These are phyloP conservation scores for Myotis findleyi DNA, from an alignment of 2,797 vertebrate species.

Conservation along the genomic window DNA sequence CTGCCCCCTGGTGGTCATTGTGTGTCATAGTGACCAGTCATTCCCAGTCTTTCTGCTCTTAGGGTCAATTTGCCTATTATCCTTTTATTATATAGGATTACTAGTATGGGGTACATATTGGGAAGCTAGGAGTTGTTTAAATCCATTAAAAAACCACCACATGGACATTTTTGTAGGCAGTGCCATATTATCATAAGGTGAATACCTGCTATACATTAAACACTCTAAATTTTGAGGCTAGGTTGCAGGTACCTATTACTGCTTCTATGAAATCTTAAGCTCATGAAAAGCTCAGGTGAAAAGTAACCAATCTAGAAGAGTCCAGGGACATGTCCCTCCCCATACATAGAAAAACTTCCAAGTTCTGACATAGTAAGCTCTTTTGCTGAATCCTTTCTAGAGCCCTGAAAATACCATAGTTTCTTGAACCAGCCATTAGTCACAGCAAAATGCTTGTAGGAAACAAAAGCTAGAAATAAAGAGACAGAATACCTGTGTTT, in stretches of 20 bases:
- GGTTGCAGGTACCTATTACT: background rate
- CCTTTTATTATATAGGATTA: no score
- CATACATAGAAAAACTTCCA: background rate
- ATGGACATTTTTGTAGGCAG: background rate
- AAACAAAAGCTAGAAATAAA: slow-evolving; percentile 37
- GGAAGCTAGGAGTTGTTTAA: background rate
- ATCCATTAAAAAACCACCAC: background rate
- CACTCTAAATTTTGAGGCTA: background rate
- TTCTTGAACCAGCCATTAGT: background rate
- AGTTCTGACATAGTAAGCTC: background rate
- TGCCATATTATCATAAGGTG: background rate
- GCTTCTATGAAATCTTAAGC: background rate
- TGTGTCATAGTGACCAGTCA: no score
- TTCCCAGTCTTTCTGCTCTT: no score
- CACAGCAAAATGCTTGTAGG: background rate
- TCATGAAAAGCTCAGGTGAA: background rate
- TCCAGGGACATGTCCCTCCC: background rate
- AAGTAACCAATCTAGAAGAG: background rate
- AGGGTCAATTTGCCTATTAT: no score
- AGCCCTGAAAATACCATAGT: background rate
- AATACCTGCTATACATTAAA: background rate
- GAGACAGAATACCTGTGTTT: background rate
- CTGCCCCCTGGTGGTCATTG: no score
- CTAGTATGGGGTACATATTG: background rate
- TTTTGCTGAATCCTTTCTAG: background rate